phyloP scores from a whole-genome alignment of 2,113 vertebrate species.

The Fregata magnificens region DNA sequence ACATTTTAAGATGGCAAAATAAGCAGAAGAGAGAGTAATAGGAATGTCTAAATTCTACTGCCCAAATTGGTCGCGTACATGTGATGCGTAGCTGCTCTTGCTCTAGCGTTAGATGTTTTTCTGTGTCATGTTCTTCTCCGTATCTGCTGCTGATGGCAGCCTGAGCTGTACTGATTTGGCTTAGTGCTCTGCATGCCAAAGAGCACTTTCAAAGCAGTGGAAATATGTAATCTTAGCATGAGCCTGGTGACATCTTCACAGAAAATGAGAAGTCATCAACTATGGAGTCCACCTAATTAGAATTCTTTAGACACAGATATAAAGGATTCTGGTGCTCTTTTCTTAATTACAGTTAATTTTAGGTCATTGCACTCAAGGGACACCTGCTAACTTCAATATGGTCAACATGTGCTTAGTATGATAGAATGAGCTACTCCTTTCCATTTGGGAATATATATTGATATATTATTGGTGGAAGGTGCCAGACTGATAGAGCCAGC shows the following conservation, averaged over 20 bases:
- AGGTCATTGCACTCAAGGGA: neutral
- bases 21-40: neutral
- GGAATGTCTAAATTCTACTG: neutral
- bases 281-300: neutral
- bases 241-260: neutral
- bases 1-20: neutral
- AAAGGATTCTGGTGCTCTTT: neutral
- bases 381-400: neutral
- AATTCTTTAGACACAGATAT: neutral
- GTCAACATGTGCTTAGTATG: neutral
- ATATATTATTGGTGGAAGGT: neutral
- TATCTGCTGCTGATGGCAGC: neutral
- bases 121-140: neutral
- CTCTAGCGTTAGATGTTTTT: neutral
- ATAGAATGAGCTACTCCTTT: neutral
- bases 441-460: neutral
- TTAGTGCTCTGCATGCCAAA: neutral
- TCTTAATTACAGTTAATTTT: neutral
- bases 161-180: neutral
- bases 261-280: neutral
- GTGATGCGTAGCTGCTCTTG: neutral
- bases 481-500: neutral
- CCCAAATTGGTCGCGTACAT: neutral
- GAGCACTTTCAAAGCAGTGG: neutral
- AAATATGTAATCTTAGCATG: neutral